A percentile compares a stretch with the other conserved stretches of the same genome.
Evolutionary conservation across 2,113 vertebrate genomes (phyloP).

Genomic region (Cariama cristata): DNA sequence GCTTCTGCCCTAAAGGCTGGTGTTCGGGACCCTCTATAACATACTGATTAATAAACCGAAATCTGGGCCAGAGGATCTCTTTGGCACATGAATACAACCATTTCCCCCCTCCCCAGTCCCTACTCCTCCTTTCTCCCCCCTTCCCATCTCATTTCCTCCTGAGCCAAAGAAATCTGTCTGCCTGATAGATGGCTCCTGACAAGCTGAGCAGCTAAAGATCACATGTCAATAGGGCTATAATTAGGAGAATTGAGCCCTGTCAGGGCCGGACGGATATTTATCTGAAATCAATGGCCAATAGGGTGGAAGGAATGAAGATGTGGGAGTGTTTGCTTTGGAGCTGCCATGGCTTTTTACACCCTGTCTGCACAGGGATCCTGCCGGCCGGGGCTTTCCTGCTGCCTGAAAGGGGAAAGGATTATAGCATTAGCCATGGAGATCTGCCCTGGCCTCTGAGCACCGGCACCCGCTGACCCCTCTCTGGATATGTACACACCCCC

Average conservation of each 20-base stretch:
- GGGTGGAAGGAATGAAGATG: conserved; percentile 75
- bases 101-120: background rate
- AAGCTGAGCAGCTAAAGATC: conserved; percentile 73
- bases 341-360: conserved; percentile 53
- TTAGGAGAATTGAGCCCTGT: conserved; percentile 76
- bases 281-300: conserved; percentile 78
- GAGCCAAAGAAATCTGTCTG: conserved; percentile 68
- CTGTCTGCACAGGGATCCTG: conserved; percentile 46
- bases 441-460: background rate
- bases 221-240: conserved; percentile 78
- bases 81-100: background rate
- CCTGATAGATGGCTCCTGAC: conserved; percentile 76
- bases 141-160: conserved; percentile 68
- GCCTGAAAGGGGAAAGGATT: conserved; percentile 65
- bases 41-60: background rate
- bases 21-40: rapidly evolving
- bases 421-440: conserved; percentile 62
- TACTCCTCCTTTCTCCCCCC: background rate
- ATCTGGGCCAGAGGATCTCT: background rate
- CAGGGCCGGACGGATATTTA: conserved; percentile 69
- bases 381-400: conserved; percentile 16
- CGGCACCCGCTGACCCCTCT: background rate
- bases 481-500: background rate
- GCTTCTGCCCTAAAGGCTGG: background rate
- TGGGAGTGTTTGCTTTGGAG: conserved; percentile 74